These are phyloP conservation scores for Hirudo medicinalis DNA, from an alignment of 1,140 invertebrate genomes.

Conservation along the genomic window DNA sequence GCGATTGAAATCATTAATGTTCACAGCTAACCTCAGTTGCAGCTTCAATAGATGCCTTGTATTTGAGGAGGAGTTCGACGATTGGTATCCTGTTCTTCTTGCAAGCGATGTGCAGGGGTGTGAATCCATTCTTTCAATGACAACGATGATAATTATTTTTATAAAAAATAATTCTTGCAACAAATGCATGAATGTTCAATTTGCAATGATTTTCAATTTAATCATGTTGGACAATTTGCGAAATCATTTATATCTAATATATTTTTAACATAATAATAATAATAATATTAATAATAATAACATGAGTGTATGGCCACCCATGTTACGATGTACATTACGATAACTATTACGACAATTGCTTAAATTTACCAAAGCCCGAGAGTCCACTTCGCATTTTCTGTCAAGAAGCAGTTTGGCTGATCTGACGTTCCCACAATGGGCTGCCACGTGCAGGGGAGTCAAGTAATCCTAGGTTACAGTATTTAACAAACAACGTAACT, in stretches of 20 bases:
- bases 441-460: slow-evolving; percentile 95
- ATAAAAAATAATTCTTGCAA: too few species aligned
- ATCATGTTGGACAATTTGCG: too few species aligned
- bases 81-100: slow-evolving; percentile 85
- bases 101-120: slow-evolving; percentile 86
- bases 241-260: too few species aligned
- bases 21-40: slow-evolving; percentile 53
- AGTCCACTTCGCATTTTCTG: slow-evolving; percentile 52
- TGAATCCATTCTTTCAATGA: slow-evolving; percentile 64
- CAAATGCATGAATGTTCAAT: too few species aligned
- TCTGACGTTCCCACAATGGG: slow-evolving; percentile 72
- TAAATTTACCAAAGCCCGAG: slow-evolving; percentile 24
- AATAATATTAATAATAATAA: too few species aligned
- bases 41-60: slow-evolving; percentile 77
- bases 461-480: slow-evolving; percentile 61
- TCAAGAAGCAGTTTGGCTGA: slow-evolving; percentile 82
- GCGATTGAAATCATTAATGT: neutral
- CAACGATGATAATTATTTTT: neutral
- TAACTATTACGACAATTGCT: too few species aligned
- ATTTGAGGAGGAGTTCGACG: slow-evolving; percentile 78
- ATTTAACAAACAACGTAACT: neutral
- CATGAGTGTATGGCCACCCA: neutral
- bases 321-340: too few species aligned
- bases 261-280: neutral
- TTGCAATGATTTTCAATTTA: too few species aligned